phyloP scores from a whole-genome alignment of 1,140 invertebrate species.

The Cyrtorhinus lividipennis region DNA sequence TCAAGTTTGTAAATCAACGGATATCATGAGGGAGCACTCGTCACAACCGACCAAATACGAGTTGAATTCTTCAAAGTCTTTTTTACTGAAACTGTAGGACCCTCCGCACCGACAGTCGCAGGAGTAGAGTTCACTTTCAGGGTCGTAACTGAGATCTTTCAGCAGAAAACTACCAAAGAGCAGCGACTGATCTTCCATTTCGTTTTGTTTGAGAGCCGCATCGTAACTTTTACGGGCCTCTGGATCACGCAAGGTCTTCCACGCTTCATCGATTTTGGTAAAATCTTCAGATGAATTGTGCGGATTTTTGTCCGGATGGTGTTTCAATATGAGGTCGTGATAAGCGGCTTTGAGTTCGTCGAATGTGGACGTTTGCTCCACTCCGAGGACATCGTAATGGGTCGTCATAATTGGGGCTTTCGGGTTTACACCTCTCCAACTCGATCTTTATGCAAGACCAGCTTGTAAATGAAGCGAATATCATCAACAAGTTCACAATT shows the following conservation, averaged over 20 bases:
- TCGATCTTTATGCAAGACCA: too few relatives aligned
- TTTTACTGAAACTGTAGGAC: conserved; percentile 36
- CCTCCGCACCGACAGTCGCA: conserved; percentile 50
- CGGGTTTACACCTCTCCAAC: too few relatives aligned
- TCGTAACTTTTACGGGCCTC: conserved; percentile 42
- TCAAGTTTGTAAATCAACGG: conserved; percentile 30
- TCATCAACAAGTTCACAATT: too few relatives aligned
- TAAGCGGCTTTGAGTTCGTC: conserved; percentile 48
- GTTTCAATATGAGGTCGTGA: conserved; percentile 38
- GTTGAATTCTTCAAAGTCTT: conserved; percentile 33
- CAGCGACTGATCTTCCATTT: conserved; percentile 36
- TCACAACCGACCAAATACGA: conserved; percentile 39
- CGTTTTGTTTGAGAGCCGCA: conserved; percentile 28
- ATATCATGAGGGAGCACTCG: conserved; percentile 48
- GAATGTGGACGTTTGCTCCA: conserved; percentile 34
- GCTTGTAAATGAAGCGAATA: too few relatives aligned
- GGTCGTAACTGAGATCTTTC: conserved; percentile 35
- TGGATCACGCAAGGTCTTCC: conserved; percentile 41
- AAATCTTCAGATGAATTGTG: conserved; percentile 31
- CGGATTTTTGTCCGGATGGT: conserved; percentile 47
- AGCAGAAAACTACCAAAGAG: conserved; percentile 40
- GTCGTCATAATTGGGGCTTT: conserved; percentile 24
- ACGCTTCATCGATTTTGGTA: conserved; percentile 42
- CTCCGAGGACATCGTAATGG: conserved; percentile 44
- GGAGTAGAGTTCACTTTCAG: conserved; percentile 30